Evolutionary conservation across 1,140 invertebrate species (phyloP).

Genomic region (Drosophila mojavensis): DNA sequence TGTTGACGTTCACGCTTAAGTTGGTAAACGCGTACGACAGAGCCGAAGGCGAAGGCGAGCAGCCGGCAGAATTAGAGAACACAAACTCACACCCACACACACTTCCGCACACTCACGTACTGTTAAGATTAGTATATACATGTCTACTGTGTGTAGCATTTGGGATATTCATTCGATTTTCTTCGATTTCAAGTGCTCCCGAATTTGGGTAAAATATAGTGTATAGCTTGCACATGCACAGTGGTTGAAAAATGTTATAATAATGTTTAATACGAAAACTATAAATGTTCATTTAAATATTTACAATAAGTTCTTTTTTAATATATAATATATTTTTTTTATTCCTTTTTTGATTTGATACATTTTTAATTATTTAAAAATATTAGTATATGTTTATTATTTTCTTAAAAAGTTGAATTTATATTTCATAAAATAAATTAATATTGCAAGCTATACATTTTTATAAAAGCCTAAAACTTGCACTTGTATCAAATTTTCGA

Average conservation of each 20-base stretch:
- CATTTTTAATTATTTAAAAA: too few relatives aligned
- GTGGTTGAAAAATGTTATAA: constrained; percentile 11
- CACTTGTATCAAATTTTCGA: too few relatives aligned
- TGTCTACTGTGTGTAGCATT: constrained; percentile 12
- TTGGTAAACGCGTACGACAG: constrained; percentile 49
- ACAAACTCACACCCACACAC: constrained; percentile 12
- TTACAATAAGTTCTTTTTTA: too few relatives aligned
- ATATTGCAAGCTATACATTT: too few relatives aligned
- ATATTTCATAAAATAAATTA: too few relatives aligned
- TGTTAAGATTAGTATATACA: constrained; percentile 26
- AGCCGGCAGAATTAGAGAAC: constrained; percentile 23
- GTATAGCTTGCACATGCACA: constrained; percentile 34
- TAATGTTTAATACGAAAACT: not conserved
- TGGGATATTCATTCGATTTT: constrained; percentile 43
- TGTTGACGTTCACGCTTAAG: constrained; percentile 78
- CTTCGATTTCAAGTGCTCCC: constrained; percentile 40
- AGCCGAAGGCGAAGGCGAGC: constrained; percentile 17
- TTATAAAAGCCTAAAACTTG: too few relatives aligned
- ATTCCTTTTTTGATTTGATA: not conserved
- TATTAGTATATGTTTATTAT: too few relatives aligned
- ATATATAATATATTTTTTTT: too few relatives aligned
- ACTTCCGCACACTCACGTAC: constrained; percentile 23
- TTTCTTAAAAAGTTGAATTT: too few relatives aligned
- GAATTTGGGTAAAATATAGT: constrained; percentile 24
- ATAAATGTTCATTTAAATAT: not conserved